Conservation (phyloP, 2,797 vertebrate genomes). For the Neoniphon sammara region DNA sequence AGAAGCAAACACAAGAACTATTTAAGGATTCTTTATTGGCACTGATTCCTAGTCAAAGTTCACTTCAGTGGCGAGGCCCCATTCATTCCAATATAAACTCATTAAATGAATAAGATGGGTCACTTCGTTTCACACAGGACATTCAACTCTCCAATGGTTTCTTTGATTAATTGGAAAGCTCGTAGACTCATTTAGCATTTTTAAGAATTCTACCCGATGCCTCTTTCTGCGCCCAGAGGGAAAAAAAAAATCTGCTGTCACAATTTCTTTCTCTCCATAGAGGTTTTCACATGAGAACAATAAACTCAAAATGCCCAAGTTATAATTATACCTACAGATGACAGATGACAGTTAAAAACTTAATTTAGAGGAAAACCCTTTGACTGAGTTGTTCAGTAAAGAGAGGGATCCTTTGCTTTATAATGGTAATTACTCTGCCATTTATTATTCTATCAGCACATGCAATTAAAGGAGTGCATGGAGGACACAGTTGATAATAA, state of each 20-base stretch:
- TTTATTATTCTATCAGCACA: constrained; percentile 99
- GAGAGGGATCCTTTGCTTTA: constrained; percentile 99
- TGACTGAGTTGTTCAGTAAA: constrained; percentile 99
- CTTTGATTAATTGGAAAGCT: constrained; percentile 85
- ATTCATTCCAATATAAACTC: constrained; percentile 78
- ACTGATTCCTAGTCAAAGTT: constrained; percentile 65
- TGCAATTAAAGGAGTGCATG: constrained; percentile 99
- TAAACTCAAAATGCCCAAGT: constrained; percentile 98
- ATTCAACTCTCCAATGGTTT: constrained; percentile 81
- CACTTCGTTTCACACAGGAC: constrained; percentile 77
- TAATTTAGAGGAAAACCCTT: constrained; percentile 99
- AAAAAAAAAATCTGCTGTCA: constrained; percentile 78
- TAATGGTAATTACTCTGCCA: constrained; percentile 99
- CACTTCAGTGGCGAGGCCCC: constrained; percentile 63
- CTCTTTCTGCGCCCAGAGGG: constrained; percentile 67
- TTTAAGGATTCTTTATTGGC: constrained; percentile 57
- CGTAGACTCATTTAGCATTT: constrained; percentile 83
- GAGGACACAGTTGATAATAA: constrained; percentile 99
- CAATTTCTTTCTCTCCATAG: constrained; percentile 84
- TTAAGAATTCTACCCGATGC: constrained; percentile 81
- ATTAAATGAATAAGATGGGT: constrained; percentile 83
- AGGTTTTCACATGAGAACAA: constrained; percentile 90
- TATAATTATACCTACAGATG: constrained; percentile 99
- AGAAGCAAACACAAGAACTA: not conserved
- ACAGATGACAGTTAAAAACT: constrained; percentile 99